Percentiles rank a stretch among this genome's conserved stretches.
phyloP scores from a whole-genome alignment of 2,797 vertebrate species.

The Enteromius afrohamiltoni region DNA sequence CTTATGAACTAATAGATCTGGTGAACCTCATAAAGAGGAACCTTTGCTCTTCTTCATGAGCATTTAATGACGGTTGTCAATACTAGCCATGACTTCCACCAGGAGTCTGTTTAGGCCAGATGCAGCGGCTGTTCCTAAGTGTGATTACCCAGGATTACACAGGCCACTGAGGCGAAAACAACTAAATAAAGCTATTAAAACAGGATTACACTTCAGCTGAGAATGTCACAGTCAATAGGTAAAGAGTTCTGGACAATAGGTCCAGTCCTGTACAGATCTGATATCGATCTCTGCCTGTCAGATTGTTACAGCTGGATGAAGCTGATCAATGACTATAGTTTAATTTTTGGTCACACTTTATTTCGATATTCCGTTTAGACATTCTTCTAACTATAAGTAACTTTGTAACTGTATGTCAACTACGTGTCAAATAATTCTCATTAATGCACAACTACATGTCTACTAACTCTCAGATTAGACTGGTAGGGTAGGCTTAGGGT shows the following conservation, averaged over 20 bases:
- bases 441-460: no score
- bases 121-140: constrained; percentile 13
- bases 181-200: constrained; percentile 40
- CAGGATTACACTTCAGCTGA: constrained; percentile 34
- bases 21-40: background rate
- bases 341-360: background rate
- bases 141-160: constrained; percentile 56
- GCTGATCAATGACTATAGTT: background rate
- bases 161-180: constrained; percentile 41
- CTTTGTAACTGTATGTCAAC: no score
- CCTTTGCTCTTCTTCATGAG: background rate
- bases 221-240: constrained; percentile 54
- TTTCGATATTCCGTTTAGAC: no score
- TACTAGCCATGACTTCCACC: constrained; percentile 26
- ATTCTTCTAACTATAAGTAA: no score
- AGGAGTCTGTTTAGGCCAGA: constrained; percentile 37
- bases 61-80: constrained; percentile 14
- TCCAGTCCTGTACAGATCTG: background rate
- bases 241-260: constrained; percentile 15
- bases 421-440: no score
- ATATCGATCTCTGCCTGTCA: constrained; percentile 18
- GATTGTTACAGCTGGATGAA: constrained; percentile 15
- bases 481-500: no score
- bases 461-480: no score
- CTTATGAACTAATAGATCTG: background rate